These are phyloP conservation scores for Masnerella sp. DNA, from an alignment of 2,888 invertebrate species.

Conservation along the genomic window DNA sequence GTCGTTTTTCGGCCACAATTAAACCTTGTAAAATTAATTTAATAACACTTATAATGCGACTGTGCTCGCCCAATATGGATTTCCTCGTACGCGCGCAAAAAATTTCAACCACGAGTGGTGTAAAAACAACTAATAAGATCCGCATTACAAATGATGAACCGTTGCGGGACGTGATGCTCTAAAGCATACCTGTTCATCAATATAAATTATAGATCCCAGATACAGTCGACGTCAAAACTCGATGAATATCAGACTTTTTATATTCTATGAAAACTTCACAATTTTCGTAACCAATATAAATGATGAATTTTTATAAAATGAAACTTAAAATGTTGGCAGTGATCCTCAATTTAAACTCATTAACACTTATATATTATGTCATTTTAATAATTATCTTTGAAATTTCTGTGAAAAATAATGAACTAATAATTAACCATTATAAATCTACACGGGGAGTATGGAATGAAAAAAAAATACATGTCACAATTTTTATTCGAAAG, in stretches of 20 bases:
- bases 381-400: too few species aligned
- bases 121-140: slow-evolving; percentile 31
- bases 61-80: slow-evolving; percentile 21
- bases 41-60: slow-evolving; percentile 29
- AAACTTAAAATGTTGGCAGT: too few species aligned
- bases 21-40: slow-evolving; percentile 26
- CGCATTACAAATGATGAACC: slow-evolving; percentile 29
- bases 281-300: background rate
- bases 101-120: slow-evolving; percentile 1
- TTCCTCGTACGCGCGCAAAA: slow-evolving; percentile 18
- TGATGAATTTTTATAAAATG: too few species aligned
- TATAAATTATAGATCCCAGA: slow-evolving; percentile 19
- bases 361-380: too few species aligned
- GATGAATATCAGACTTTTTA: background rate
- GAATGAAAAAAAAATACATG: background rate
- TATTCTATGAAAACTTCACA: too few species aligned
- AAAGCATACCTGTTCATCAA: slow-evolving; percentile 24
- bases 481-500: slow-evolving; percentile 1
- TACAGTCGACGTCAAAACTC: background rate
- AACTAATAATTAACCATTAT: too few species aligned
- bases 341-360: too few species aligned
- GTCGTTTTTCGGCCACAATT: slow-evolving; percentile 1
- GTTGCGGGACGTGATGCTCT: slow-evolving; percentile 16
- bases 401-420: too few species aligned
- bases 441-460: too few species aligned